These are phyloP conservation scores for Tillus elongatus DNA, from an alignment of 2,888 invertebrate species.

Conservation along the genomic window DNA sequence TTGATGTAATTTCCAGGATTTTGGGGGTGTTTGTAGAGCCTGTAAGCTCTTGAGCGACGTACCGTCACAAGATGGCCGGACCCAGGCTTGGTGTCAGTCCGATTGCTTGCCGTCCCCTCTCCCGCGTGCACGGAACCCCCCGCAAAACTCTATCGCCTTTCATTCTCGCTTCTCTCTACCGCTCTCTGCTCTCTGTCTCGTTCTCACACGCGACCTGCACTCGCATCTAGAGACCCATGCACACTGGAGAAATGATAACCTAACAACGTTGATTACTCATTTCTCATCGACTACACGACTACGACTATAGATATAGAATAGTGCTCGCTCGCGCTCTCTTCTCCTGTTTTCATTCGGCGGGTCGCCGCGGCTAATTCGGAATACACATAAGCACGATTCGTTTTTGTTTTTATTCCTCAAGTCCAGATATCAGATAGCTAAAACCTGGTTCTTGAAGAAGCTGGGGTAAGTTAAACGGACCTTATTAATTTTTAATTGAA, in stretches of 20 bases:
- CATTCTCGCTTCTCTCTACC: constrained; percentile 44
- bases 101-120: constrained; percentile 39
- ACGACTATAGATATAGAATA: too few species aligned
- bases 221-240: constrained; percentile 41
- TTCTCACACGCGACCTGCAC: constrained; percentile 33
- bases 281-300: too few species aligned
- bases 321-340: too few species aligned
- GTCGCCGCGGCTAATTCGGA: too few species aligned
- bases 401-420: too few species aligned
- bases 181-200: constrained; percentile 35
- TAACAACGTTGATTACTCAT: constrained; percentile 40
- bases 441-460: too few species aligned
- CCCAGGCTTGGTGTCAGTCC: constrained; percentile 43
- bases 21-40: constrained; percentile 37
- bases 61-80: constrained; percentile 44
- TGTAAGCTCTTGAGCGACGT: constrained; percentile 36
- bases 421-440: too few species aligned
- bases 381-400: too few species aligned
- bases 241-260: constrained; percentile 42
- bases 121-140: constrained; percentile 42
- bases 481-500: too few species aligned
- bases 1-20: constrained; percentile 26
- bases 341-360: too few species aligned
- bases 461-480: too few species aligned
- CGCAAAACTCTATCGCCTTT: constrained; percentile 42